Evolutionary conservation across 2,888 invertebrate genomes (phyloP).

Genomic region (Rotaria macrura): DNA sequence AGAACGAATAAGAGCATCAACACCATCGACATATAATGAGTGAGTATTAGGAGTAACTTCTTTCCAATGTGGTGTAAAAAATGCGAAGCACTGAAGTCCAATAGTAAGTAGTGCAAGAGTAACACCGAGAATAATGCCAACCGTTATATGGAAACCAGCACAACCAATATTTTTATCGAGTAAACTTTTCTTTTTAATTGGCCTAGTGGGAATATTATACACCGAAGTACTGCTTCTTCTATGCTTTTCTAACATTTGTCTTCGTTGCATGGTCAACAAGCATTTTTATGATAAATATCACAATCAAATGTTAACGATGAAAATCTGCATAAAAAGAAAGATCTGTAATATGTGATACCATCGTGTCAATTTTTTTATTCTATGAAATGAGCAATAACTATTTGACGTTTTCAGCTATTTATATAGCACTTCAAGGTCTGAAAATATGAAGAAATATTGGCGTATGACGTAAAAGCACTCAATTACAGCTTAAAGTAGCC

Average conservation of each 20-base stretch:
- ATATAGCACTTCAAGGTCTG: too few relatives aligned
- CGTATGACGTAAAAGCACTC: too few relatives aligned
- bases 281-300: neutral
- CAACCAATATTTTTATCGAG: too few relatives aligned
- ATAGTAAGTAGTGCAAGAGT: neutral
- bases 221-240: neutral
- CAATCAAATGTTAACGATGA: neutral
- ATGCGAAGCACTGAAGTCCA: neutral
- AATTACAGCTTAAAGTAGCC: too few relatives aligned
- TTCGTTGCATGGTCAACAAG: neutral
- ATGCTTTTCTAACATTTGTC: neutral
- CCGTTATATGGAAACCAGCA: neutral
- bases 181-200: too few relatives aligned
- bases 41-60: neutral
- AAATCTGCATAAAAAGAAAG: neutral
- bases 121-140: neutral
- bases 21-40: constrained; percentile 8
- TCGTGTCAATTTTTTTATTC: too few relatives aligned
- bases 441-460: too few relatives aligned
- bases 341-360: neutral
- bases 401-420: too few relatives aligned
- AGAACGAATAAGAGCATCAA: neutral
- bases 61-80: constrained; percentile 18
- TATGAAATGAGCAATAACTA: too few relatives aligned
- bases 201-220: too few relatives aligned